phyloP scores from a whole-genome alignment of 2,113 vertebrate species.

The Pitta sordida region DNA sequence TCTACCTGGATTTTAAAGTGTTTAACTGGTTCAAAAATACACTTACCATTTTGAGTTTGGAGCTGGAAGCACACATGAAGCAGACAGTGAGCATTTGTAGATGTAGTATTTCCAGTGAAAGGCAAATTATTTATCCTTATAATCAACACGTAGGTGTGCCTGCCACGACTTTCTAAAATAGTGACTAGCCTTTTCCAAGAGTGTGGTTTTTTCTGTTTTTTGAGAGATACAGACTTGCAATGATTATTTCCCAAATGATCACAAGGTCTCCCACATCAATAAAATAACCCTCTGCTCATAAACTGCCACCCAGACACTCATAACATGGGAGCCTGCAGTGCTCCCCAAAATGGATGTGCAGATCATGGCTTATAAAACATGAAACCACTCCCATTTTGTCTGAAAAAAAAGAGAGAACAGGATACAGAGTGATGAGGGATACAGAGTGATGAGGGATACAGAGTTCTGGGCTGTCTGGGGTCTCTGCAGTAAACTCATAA shows the following conservation, averaged over 20 bases:
- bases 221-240: neutral
- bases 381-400: neutral
- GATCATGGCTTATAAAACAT: neutral
- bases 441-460: neutral
- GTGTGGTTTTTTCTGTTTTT: neutral
- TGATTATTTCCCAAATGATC: neutral
- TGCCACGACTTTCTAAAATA: neutral
- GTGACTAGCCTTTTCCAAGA: neutral
- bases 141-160: neutral
- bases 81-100: neutral
- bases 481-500: neutral
- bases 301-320: neutral
- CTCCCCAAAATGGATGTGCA: neutral
- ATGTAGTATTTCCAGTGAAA: neutral
- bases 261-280: neutral
- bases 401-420: neutral
- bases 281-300: neutral
- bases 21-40: neutral
- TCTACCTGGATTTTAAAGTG: slow-evolving; percentile 13
- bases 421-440: neutral
- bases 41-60: neutral
- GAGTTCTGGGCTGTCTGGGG: neutral
- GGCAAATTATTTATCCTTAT: neutral
- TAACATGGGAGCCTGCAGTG: neutral
- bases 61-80: neutral